Evolutionary conservation across 1,140 invertebrate genomes (phyloP).

Genomic region (Matsumurasca onukii): DNA sequence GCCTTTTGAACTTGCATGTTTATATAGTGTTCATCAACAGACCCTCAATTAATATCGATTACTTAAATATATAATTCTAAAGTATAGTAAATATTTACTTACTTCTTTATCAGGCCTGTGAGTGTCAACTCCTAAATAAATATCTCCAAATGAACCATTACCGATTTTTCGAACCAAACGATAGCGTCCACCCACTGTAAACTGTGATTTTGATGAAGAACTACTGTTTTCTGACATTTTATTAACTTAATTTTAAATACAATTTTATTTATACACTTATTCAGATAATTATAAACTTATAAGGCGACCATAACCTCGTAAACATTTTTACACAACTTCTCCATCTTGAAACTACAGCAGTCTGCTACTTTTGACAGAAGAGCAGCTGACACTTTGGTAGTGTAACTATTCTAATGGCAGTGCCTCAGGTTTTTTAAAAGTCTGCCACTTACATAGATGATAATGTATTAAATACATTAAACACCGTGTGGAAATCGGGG

Average conservation of each 20-base stretch:
- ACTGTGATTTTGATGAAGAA: slow-evolving; percentile 56
- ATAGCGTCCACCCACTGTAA: slow-evolving; percentile 89
- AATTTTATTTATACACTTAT: not conserved
- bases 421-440: too few species aligned
- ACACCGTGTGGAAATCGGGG: too few species aligned
- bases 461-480: too few species aligned
- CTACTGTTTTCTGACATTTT: slow-evolving; percentile 20
- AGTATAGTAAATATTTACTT: not conserved
- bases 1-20: too few species aligned
- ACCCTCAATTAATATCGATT: too few species aligned
- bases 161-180: slow-evolving; percentile 95
- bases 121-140: slow-evolving; percentile 95
- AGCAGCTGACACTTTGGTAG: too few species aligned
- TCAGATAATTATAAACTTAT: not conserved
- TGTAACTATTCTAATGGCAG: too few species aligned
- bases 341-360: slow-evolving; percentile 10
- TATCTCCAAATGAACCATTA: slow-evolving; percentile 98
- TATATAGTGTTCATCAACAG: too few species aligned
- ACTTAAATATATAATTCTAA: not conserved
- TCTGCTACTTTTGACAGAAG: too few species aligned
- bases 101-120: slow-evolving; percentile 77
- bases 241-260: not conserved
- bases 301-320: slow-evolving; percentile 1
- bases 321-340: not conserved
- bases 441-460: too few species aligned